Percentiles rank a stretch among this genome's conserved stretches.
Evolutionary conservation across 2,888 invertebrate genomes (phyloP).

Genomic region (Ganaspis brasiliensis): DNA sequence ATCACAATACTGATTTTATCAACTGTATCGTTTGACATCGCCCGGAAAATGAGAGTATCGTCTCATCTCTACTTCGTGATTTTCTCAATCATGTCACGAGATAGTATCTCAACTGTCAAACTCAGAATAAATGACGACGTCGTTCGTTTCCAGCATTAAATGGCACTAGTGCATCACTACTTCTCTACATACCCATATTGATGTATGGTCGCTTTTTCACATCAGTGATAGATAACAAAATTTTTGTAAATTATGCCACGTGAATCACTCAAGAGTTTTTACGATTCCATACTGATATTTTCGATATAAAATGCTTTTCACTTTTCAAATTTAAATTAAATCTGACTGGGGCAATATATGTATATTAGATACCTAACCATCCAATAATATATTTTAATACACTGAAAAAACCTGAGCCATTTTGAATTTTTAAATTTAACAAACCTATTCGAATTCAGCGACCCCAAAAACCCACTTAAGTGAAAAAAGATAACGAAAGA

Average conservation of each 20-base stretch:
- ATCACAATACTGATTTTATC: not conserved
- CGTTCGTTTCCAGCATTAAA: not conserved
- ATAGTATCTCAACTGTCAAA: slow-evolving; percentile 8
- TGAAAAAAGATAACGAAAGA: too few species aligned
- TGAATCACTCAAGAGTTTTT: too few species aligned
- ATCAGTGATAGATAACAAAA: not conserved
- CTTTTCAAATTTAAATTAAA: too few species aligned
- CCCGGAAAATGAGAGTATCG: not conserved
- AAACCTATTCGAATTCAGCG: too few species aligned
- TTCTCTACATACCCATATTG: not conserved
- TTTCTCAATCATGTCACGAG: slow-evolving; percentile 15
- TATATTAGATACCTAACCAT: too few species aligned
- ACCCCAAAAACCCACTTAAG: too few species aligned
- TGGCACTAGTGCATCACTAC: not conserved
- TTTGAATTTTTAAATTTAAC: too few species aligned
- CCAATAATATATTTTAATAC: too few species aligned
- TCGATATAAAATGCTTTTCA: too few species aligned
- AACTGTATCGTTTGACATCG: not conserved
- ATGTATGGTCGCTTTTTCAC: not conserved
- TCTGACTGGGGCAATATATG: too few species aligned
- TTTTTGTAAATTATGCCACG: not conserved
- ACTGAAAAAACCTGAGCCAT: too few species aligned
- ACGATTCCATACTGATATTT: too few species aligned
- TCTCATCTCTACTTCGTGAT: not conserved
- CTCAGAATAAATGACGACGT: slow-evolving; percentile 8